Evolutionary conservation across 2,113 vertebrate species (phyloP).

Genomic region (Neofelis nebulosa): DNA sequence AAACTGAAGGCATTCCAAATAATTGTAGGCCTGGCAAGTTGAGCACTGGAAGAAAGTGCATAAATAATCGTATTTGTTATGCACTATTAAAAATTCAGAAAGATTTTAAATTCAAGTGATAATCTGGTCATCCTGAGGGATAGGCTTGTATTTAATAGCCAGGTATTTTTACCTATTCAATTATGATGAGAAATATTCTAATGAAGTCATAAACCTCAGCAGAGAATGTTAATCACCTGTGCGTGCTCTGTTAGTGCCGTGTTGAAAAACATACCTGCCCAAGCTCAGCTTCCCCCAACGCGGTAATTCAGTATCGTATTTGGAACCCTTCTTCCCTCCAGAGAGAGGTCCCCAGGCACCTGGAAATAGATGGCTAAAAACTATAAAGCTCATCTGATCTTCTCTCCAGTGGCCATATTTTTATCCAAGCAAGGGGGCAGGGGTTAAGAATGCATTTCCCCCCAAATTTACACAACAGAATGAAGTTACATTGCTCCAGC

Average conservation of each 20-base stretch:
- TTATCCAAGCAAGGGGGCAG: constrained; percentile 72
- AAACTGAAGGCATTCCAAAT: constrained; percentile 23
- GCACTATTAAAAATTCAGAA: constrained; percentile 84
- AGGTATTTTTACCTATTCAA: constrained; percentile 86
- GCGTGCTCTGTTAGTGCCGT: constrained; percentile 41
- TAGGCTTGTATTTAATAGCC: constrained; percentile 84
- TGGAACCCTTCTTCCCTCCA: constrained; percentile 57
- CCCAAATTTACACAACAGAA: constrained; percentile 52
- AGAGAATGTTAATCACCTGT: constrained; percentile 82
- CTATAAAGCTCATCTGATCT: constrained; percentile 78
- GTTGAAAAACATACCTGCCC: constrained; percentile 80
- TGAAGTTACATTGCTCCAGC: not conserved
- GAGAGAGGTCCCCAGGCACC: constrained; percentile 68
- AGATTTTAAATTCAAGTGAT: constrained; percentile 86
- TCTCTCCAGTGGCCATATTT: constrained; percentile 67
- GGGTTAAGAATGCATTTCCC: constrained; percentile 46
- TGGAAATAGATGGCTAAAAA: constrained; percentile 57
- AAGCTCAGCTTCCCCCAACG: constrained; percentile 66
- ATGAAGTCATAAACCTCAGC: constrained; percentile 82
- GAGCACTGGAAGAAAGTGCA: constrained; percentile 72
- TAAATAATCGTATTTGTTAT: constrained; percentile 84
- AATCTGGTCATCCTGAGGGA: constrained; percentile 85
- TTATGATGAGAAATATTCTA: constrained; percentile 85
- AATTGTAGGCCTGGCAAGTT: constrained; percentile 64
- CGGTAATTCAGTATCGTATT: constrained; percentile 52